A percentile compares a stretch with the other conserved stretches of the same genome.
phyloP scores from a whole-genome alignment of 2,113 vertebrate species.

The Oryctolagus cuniculus region mOryCun1.1 NC_091441.1:115682001-115682500 shows the following conservation, averaged over 20 bases:
- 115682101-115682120: background rate
- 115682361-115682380: background rate
- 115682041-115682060: background rate
- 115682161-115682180: background rate
- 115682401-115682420: background rate
- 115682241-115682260: background rate
- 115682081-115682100: background rate
- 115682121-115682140: background rate
- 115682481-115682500: rapidly evolving
- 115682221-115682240: background rate
- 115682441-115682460: background rate
- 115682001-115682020: background rate
- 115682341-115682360: background rate
- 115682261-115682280: background rate
- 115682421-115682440: background rate
- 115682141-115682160: background rate
- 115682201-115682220: background rate
- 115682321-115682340: background rate
- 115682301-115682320: background rate
- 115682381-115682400: background rate
- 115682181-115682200: background rate
- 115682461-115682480: background rate
- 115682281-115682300: background rate
- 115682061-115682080: background rate
- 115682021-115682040: background rate